Conservation (phyloP, 1,140 invertebrate genomes). For the Cydia splendana region DNA sequence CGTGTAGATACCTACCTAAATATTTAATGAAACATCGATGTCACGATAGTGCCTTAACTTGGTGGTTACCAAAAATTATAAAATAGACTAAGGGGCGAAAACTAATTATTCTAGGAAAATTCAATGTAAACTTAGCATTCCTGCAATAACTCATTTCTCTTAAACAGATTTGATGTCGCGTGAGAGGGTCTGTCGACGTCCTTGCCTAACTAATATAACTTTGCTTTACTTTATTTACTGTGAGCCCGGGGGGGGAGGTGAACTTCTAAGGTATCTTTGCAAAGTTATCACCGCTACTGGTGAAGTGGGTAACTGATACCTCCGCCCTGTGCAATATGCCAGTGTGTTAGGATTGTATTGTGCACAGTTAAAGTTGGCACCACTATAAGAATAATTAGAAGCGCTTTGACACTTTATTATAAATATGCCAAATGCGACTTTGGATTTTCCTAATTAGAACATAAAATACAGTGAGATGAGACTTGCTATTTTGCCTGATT, state of each 20-base stretch:
- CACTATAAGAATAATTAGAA: too few species aligned
- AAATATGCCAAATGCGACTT: too few species aligned
- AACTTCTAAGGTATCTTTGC: constrained; percentile 23
- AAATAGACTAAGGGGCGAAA: background rate
- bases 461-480: too few species aligned
- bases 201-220: constrained; percentile 25
- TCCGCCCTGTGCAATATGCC: background rate
- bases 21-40: too few species aligned
- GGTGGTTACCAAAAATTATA: background rate
- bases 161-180: constrained; percentile 19
- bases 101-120: background rate
- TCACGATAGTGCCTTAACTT: too few species aligned
- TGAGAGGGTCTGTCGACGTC: constrained; percentile 22
- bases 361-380: too few species aligned
- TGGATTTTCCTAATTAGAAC: too few species aligned
- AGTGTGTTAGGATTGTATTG: too few species aligned
- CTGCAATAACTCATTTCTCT: background rate
- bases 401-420: too few species aligned
- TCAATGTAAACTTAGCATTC: background rate
- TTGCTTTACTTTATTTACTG: constrained; percentile 21
- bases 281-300: constrained; percentile 3
- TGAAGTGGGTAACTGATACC: background rate
- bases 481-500: too few species aligned
- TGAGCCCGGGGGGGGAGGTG: background rate
- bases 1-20: too few species aligned